A percentile compares a stretch with the other conserved stretches of the same genome.
Conservation (phyloP, 2,888 invertebrate genomes). For the Apamea crenata region DNA sequence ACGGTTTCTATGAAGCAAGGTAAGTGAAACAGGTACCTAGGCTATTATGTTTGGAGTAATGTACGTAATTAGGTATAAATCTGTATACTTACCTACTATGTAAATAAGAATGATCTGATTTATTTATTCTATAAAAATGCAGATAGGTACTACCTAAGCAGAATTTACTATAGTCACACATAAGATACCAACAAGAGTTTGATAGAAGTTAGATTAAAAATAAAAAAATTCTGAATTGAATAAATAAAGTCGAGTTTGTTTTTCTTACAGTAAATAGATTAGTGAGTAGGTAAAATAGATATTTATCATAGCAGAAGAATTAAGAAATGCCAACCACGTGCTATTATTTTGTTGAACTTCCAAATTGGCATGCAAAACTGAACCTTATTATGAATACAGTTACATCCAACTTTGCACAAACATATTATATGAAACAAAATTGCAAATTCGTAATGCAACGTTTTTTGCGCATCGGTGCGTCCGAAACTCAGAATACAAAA, state of each 20-base stretch:
- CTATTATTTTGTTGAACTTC: neutral
- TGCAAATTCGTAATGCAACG: neutral
- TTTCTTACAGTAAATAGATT: neutral
- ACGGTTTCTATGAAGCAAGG: slow-evolving; percentile 7
- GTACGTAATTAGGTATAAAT: neutral
- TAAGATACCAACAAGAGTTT: slow-evolving; percentile 37
- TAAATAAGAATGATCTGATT: neutral
- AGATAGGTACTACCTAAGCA: neutral
- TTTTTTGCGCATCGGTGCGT: neutral
- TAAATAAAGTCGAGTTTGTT: neutral
- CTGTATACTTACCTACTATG: neutral
- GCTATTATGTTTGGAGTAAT: neutral
- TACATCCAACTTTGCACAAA: neutral
- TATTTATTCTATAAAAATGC: neutral
- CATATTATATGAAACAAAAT: neutral
- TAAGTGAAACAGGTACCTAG: neutral
- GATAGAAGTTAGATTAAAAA: slow-evolving; percentile 13
- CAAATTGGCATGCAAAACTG: slow-evolving; percentile 3
- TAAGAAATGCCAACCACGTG: slow-evolving; percentile 10
- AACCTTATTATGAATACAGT: neutral
- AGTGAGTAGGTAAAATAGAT: neutral
- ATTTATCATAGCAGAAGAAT: neutral
- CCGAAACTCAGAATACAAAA: too few species aligned
- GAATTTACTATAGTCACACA: slow-evolving; percentile 2
- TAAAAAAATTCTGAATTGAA: neutral